Evolutionary conservation across 2,797 vertebrate species (phyloP), one percentile per base, ranked within the genome.

Genomic region (Remorina albescens): DNA sequence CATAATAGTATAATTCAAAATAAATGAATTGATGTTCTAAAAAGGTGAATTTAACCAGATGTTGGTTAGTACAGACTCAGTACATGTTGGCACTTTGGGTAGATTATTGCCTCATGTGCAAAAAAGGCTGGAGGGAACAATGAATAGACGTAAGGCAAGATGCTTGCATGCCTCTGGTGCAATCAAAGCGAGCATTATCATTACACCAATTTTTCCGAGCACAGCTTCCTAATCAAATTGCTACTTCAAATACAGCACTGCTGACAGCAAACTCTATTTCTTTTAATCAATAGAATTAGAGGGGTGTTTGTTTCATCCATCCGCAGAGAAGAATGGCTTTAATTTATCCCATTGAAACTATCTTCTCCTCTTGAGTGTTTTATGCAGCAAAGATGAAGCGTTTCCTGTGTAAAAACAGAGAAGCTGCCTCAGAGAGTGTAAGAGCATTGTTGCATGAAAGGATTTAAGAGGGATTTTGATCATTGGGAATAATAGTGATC

Each of bases 131-230:
- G 83, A 83, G 76, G 65, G 79, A 91, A 78, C 87, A 87, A 91
- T 95, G 92, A 94, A 92, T 88, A 86, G 87, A 90, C 82, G 71
- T 92, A 80, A 91, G 93, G 71, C 83, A 83, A 88, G 72, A 94
- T 65, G 81, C 86, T 90, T 88, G 75, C 63, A 16, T 73, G 74
- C 83, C 76, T 90, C 86, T 85, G 70, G 86, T 80, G 79, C 87
- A 90, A 91, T 91, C 83, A 89, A 86, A 86, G 67, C 50, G 54
- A 69, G 63, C 81, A 80, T 84, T 83, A 85, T 83, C 86, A 90
- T 90, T 85, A 86, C 72, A 77, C 54, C 66, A 81, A 76, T 84
- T 86, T 82, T 74, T 49, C 73, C 8, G 3, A 64, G 55, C 78
- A 70, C 73, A 66, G 62, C 74, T 86, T 90, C 83, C 76, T 85